Conservation (phyloP, 2,113 vertebrate genomes). For the Catagonus wagneri region DNA sequence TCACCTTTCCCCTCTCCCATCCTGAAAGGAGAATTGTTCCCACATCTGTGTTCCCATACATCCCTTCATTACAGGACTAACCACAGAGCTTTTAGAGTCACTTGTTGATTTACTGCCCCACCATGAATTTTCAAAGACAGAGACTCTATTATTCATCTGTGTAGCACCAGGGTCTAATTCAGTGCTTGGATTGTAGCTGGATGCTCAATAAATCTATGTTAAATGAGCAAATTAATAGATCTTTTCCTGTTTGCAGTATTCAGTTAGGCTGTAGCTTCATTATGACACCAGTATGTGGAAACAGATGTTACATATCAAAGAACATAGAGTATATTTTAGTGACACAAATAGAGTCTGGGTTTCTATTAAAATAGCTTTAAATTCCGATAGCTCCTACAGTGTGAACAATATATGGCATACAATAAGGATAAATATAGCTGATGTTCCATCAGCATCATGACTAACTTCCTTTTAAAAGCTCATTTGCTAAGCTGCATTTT, state of each 20-base stretch:
- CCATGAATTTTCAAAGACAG: conserved; percentile 54
- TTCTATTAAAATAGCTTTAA: neutral
- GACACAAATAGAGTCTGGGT: neutral
- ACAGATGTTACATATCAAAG: neutral
- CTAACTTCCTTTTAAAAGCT: neutral
- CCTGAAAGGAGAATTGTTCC: neutral
- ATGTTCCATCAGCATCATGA: neutral
- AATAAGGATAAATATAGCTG: neutral
- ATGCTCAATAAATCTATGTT: conserved; percentile 69
- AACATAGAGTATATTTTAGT: neutral
- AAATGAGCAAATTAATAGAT: conserved; percentile 53
- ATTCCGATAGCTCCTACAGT: neutral
- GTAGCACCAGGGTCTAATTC: neutral
- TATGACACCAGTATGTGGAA: neutral
- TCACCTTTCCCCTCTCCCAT: neutral
- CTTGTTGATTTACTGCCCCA: conserved; percentile 19
- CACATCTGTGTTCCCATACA: conserved; percentile 23
- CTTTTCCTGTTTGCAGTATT: conserved; percentile 56
- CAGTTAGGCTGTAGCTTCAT: conserved; percentile 15
- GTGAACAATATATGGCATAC: neutral
- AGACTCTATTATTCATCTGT: neutral
- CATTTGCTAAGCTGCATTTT: neutral
- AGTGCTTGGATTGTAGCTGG: conserved; percentile 45
- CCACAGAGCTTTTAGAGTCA: neutral
- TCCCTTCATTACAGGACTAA: neutral